Conservation (phyloP, 2,797 vertebrate genomes). For the Alosa sapidissima region DNA sequence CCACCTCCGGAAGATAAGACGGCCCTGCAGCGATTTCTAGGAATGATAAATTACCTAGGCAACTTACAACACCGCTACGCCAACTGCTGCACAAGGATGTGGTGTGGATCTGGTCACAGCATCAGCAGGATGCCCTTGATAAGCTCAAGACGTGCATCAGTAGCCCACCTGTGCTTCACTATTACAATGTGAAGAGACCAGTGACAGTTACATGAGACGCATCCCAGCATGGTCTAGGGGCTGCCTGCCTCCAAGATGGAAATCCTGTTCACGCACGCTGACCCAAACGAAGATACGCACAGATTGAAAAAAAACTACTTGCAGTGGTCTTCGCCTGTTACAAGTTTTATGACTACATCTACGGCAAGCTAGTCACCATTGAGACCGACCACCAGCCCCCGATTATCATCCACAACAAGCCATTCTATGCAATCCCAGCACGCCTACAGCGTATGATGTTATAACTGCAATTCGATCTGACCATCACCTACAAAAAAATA, state of each 20-base stretch:
- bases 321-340: conserved; percentile 21
- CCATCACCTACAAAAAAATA: background rate
- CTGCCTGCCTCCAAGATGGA: conserved; percentile 18
- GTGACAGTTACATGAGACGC: background rate
- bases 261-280: conserved; percentile 25
- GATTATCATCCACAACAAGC: conserved; percentile 32
- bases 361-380: conserved; percentile 3
- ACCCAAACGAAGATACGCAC: conserved; percentile 15
- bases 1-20: no score
- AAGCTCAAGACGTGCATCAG: background rate
- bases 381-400: conserved; percentile 39
- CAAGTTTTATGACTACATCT: conserved; percentile 33
- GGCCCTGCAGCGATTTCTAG: no score
- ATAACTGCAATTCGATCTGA: conserved; percentile 14
- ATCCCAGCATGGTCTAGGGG: background rate
- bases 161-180: background rate
- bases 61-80: no score
- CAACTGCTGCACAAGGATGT: background rate
- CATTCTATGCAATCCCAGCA: conserved; percentile 30
- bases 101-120: background rate
- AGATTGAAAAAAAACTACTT: conserved; percentile 24
- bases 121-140: background rate
- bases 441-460: conserved; percentile 21
- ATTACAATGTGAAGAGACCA: background rate
- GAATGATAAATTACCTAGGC: no score